Percentiles rank a stretch among this genome's conserved stretches.
Evolutionary conservation across 2,888 invertebrate genomes (phyloP).

Genomic region (Erebia aethiops): DNA sequence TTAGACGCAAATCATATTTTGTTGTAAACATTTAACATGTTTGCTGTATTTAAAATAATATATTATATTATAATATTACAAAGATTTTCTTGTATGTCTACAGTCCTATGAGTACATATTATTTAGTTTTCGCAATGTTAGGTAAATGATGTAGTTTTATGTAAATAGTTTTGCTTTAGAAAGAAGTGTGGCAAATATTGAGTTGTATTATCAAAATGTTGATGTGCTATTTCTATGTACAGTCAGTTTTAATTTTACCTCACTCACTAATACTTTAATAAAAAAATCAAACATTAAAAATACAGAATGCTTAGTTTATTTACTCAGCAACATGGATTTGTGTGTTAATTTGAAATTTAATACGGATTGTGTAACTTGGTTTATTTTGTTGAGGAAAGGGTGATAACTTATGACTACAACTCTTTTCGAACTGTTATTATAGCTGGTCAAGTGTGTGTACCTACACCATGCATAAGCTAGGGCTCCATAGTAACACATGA

Average conservation of each 20-base stretch:
- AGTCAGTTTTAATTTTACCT: slow-evolving; percentile 32
- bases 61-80: slow-evolving; percentile 57
- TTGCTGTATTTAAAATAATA: slow-evolving; percentile 58
- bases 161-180: slow-evolving; percentile 73
- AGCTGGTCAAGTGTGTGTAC: background rate
- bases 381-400: slow-evolving; percentile 12
- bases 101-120: slow-evolving; percentile 54
- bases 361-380: background rate
- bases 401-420: background rate
- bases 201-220: slow-evolving; percentile 37
- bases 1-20: slow-evolving; percentile 37
- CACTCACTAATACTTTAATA: slow-evolving; percentile 17
- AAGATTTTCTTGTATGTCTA: slow-evolving; percentile 49
- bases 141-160: slow-evolving; percentile 65
- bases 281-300: slow-evolving; percentile 1
- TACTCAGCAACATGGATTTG: background rate
- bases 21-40: slow-evolving; percentile 47
- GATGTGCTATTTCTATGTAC: slow-evolving; percentile 44
- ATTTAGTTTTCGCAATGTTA: slow-evolving; percentile 58
- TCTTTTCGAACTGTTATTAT: slow-evolving; percentile 27
- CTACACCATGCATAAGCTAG: too few relatives aligned
- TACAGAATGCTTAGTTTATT: background rate
- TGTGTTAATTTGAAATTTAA: background rate
- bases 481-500: too few relatives aligned
- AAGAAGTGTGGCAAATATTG: slow-evolving; percentile 50